Base-by-base conservation (phyloP, 2,888 invertebrate species). In the Hyposoter dolosus region DNA sequence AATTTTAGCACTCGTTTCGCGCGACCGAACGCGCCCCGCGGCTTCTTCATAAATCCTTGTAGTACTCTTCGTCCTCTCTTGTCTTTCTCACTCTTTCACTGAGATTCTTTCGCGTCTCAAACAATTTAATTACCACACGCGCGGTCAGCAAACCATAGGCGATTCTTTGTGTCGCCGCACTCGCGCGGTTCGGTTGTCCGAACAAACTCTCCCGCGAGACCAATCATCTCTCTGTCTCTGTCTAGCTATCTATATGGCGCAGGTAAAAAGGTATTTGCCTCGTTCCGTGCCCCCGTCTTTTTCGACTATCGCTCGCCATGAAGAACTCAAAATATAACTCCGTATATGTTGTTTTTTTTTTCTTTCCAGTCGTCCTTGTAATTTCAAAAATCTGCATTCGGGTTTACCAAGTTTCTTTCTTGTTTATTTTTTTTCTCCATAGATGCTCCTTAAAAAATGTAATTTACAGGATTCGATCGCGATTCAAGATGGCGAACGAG, bases 1-100 rank as follows among this genome's bases (percentile, higher is more conserved):
- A 79, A 83, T 83, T 83, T 83, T 83, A 83, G 75, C 83, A 79
- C 85, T 79, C 77, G 50, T 76, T 60, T 83, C 85, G 82, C 65
- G 75, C 72, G 50, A 47, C 19, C 23, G 43, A 68, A 68, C 68
- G 69, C 45, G 35, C 85, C 75, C 75, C 50, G 85, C 82, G 81
- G 82, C 77, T 76, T 74, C 71, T 76, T 78, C 82, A 71, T 81
- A 80, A 71, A 83, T 83, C 78, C 83, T 71, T 45, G 60, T 50
- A 45, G 74, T 74, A 86, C 82, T 79, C 65, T n/a, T 60, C 77
- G 65, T 76, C 15, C 65, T 82, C 82, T 75, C 72, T 75, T 77
- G 23, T 75, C 72, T 23, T 19, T 40, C 17, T 28, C 76, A 17
- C 60, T 56, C 56, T 66, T 23, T 47, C 28, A n/a, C 65, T 23